phyloP scores from a whole-genome alignment of 92 coral and sea anemone species.

The Siderastrea siderea region DNA sequence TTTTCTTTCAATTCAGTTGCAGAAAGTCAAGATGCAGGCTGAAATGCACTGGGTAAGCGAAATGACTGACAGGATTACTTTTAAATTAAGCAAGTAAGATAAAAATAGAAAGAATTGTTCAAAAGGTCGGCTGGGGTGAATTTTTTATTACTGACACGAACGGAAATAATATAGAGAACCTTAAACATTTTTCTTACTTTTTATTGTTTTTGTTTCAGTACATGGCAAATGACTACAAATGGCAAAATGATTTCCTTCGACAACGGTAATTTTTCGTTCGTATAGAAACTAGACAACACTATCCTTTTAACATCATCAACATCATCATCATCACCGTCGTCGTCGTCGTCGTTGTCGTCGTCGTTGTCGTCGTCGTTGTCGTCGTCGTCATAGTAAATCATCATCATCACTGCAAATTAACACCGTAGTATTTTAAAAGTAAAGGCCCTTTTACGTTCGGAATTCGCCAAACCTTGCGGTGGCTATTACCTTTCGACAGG shows the following conservation, averaged over 20 bases:
- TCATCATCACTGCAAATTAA: too few species aligned
- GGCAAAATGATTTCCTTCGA: background rate
- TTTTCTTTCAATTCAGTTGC: slow-evolving; percentile 4
- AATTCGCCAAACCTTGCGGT: too few species aligned
- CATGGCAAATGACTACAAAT: slow-evolving; percentile 9
- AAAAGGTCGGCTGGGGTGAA: background rate
- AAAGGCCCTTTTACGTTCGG: too few species aligned
- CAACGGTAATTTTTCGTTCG: background rate
- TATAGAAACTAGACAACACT: too few species aligned
- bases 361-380: too few species aligned
- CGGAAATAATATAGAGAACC: background rate
- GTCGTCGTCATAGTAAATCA: too few species aligned
- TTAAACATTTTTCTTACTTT: background rate
- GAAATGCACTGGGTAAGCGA: slow-evolving; percentile 12
- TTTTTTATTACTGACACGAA: too few species aligned
- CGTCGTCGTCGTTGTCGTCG: too few species aligned
- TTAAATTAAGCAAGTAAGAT: background rate
- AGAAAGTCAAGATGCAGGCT: slow-evolving; percentile 11
- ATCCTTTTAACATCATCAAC: too few species aligned
- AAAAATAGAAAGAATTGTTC: background rate
- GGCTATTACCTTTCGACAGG: too few species aligned
- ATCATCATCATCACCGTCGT: too few species aligned
- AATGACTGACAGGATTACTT: background rate
- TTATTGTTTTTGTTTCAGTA: background rate
- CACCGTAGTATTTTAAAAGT: too few species aligned